Percentiles rank a stretch among this genome's conserved stretches.
Evolutionary conservation across 2,888 invertebrate genomes (phyloP).

Genomic region (Pheosia tremula): DNA sequence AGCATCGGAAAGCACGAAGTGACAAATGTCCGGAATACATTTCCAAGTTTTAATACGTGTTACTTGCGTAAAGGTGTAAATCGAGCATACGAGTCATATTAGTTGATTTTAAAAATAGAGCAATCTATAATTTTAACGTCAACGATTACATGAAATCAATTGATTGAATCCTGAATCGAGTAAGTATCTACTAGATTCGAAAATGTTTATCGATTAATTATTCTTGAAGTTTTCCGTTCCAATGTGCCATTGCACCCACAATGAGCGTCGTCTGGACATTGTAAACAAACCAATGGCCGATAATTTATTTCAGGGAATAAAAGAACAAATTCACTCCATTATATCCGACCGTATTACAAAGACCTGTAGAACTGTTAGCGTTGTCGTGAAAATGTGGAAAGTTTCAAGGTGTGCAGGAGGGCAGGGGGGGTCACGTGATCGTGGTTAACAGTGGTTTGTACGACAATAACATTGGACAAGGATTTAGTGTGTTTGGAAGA

Average conservation of each 20-base stretch:
- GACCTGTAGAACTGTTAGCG: conserved; percentile 30
- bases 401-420: conserved; percentile 23
- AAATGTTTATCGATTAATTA: too few relatives aligned
- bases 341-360: conserved; percentile 27
- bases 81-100: too few relatives aligned
- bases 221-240: not conserved
- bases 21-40: too few relatives aligned
- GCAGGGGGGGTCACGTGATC: conserved; percentile 33
- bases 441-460: conserved; percentile 43
- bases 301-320: conserved; percentile 35
- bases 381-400: conserved; percentile 16
- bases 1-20: too few relatives aligned
- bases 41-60: too few relatives aligned
- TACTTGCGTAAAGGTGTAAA: too few relatives aligned
- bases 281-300: conserved; percentile 43
- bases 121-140: too few relatives aligned
- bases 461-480: conserved; percentile 50
- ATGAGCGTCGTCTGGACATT: conserved; percentile 8
- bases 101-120: too few relatives aligned
- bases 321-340: conserved; percentile 37
- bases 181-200: too few relatives aligned
- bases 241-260: not conserved
- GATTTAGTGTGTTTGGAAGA: conserved; percentile 43
- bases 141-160: too few relatives aligned
- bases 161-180: too few relatives aligned